Evolutionary conservation across 2,113 vertebrate genomes (phyloP).

Genomic region (Myxocyprinus asiaticus): DNA sequence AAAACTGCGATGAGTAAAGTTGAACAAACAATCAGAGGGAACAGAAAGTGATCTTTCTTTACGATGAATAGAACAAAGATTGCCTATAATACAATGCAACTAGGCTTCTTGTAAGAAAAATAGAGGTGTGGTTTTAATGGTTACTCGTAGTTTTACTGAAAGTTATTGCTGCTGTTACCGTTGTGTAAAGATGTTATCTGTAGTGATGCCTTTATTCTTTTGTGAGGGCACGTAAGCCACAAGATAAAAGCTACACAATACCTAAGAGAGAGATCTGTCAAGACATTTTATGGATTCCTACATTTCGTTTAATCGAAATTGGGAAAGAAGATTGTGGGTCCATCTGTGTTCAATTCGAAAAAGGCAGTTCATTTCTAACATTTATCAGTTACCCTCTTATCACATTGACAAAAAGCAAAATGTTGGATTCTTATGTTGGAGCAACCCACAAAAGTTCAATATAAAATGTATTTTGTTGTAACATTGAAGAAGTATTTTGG

Average conservation of each 20-base stretch:
- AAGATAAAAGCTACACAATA: not conserved
- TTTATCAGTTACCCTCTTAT: not conserved
- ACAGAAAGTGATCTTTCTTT: constrained; percentile 10
- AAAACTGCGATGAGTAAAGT: constrained; percentile 13
- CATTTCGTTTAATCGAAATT: not conserved
- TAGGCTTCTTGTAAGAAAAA: not conserved
- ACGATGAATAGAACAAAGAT: not conserved
- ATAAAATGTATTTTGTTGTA: no score
- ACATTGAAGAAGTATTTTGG: no score
- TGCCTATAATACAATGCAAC: not conserved
- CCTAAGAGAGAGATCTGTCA: not conserved
- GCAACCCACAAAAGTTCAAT: no score
- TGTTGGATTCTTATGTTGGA: no score
- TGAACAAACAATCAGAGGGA: constrained; percentile 24
- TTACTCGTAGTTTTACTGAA: not conserved
- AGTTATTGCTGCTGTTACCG: not conserved
- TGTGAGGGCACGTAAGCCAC: not conserved
- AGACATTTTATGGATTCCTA: not conserved
- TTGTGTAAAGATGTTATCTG: not conserved
- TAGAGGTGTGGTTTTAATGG: not conserved
- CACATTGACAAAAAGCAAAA: no score
- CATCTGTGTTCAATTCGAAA: not conserved
- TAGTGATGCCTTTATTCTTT: not conserved
- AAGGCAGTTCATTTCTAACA: not conserved
- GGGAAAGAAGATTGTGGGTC: not conserved